Base-by-base conservation (phyloP, 2,797 vertebrate genomes). In the Philypnodon macrostomus region DNA sequence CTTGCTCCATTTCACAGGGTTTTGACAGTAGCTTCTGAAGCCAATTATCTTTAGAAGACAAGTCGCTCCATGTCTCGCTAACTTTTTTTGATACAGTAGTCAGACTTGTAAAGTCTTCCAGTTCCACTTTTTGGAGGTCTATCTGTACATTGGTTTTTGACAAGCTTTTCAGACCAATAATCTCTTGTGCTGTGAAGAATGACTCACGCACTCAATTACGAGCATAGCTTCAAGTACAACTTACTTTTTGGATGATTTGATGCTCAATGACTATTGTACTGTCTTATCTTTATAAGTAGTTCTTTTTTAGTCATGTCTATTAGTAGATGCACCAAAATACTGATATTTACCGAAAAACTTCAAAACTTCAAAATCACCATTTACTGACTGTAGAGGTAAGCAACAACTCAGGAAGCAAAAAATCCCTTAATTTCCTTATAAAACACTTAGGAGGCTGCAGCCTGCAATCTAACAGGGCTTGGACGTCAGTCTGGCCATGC, bases 381-480 rank as follows among this genome's bases (percentile, higher is more conserved):
- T 10, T 9, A 11, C 11, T 7, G 27, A 30, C 11, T 7, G 27
- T 9, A 11, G 27, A 30, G 11, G 27, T 3, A 23, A 23, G 23
- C 39, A 47, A 47, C 26, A 38, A 47, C 30, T 29, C 13, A 53
- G 38, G 32, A 66, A 65, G 24, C 24, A 54, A 40, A 61, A n/a
- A 31, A 59, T 52, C 35, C 54, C 27, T 24, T 14, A 29, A n/a
- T 51, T 19, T 11, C 39, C 50, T 29, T 36, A 50, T 61, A 66
- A 53, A 68, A 69, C 44, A 61, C 42, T 62, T 21, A 24, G 12
- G 37, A 50, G 60, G 39, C 40, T 48, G 2, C 18, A 51, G 58
- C 34, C 40, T 24, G 30, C 37, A 37, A 39, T 59, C 40, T 19
- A 40, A 24, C 31, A 23, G 41, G 37, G 48, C 34, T 48, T 32